These are phyloP conservation scores for Bombus impatiens DNA, from an alignment of 1,140 invertebrate species.

Conservation along the genomic window DNA sequence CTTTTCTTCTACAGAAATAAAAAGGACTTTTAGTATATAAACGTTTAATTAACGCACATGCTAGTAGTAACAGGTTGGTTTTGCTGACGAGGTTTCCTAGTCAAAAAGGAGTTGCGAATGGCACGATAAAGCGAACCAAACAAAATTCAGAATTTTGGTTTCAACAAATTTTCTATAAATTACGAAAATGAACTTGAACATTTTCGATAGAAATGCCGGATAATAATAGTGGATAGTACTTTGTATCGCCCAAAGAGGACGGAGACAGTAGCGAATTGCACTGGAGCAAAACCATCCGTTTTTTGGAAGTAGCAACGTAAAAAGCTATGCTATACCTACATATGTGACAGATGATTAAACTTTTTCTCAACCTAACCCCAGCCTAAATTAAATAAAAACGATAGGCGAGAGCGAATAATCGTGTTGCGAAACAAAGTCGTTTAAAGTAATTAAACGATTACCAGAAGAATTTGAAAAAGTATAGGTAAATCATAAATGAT, in stretches of 20 bases:
- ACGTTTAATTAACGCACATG: background rate
- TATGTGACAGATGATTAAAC: no score
- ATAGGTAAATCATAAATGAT: no score
- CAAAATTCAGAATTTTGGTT: background rate
- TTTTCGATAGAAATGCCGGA: background rate
- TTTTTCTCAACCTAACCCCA: no score
- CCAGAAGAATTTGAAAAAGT: no score
- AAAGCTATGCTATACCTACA: no score
- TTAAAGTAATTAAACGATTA: no score
- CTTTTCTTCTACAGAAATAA: background rate
- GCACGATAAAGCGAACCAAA: background rate
- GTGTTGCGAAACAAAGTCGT: no score
- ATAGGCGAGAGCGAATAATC: no score
- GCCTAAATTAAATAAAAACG: no score
- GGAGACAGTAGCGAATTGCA: background rate
- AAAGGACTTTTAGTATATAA: background rate
- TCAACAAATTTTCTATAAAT: background rate
- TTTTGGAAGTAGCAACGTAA: no score
- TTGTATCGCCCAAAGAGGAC: background rate
- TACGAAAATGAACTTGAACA: background rate
- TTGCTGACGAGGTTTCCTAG: background rate
- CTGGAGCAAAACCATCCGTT: no score
- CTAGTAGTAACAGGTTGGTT: background rate
- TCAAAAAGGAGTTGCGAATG: background rate
- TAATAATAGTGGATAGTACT: background rate